These are phyloP conservation scores for Drosophila peninsularis DNA, from an alignment of 2,888 invertebrate species.

Conservation along the genomic window DNA sequence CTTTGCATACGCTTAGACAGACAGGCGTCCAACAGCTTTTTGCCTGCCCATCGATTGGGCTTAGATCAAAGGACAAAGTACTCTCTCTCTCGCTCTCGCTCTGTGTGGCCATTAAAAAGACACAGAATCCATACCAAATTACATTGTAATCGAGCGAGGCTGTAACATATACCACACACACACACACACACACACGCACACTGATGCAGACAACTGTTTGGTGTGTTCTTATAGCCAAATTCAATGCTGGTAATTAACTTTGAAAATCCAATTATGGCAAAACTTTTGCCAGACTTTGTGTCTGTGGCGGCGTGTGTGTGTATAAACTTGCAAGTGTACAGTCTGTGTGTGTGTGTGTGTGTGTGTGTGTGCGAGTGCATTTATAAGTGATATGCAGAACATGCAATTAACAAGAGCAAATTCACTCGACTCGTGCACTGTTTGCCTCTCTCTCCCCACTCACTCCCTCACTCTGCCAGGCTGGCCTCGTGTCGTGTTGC, in stretches of 20 bases:
- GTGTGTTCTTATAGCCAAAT: slow-evolving; percentile 71
- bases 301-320: slow-evolving; percentile 23
- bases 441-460: not conserved
- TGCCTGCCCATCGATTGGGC: slow-evolving; percentile 15
- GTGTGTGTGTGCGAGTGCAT: slow-evolving; percentile 51
- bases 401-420: slow-evolving; percentile 82
- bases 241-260: slow-evolving; percentile 82
- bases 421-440: slow-evolving; percentile 57
- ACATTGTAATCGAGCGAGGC: slow-evolving; percentile 63
- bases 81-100: too few species aligned
- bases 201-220: slow-evolving; percentile 22
- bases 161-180: slow-evolving; percentile 26
- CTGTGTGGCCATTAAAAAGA: slow-evolving; percentile 49
- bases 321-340: slow-evolving; percentile 34
- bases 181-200: slow-evolving; percentile 4
- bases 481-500: slow-evolving; percentile 41
- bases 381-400: slow-evolving; percentile 82
- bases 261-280: slow-evolving; percentile 82
- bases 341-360: slow-evolving; percentile 24
- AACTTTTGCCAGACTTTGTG: slow-evolving; percentile 69
- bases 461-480: not conserved
- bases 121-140: slow-evolving; percentile 71
- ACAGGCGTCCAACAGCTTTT: slow-evolving; percentile 16
- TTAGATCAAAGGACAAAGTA: slow-evolving; percentile 36
- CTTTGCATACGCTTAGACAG: slow-evolving; percentile 16